Percentiles rank a stretch among this genome's conserved stretches.
phyloP scores from a whole-genome alignment of 2,888 invertebrate species.

The Melieria picta region DNA sequence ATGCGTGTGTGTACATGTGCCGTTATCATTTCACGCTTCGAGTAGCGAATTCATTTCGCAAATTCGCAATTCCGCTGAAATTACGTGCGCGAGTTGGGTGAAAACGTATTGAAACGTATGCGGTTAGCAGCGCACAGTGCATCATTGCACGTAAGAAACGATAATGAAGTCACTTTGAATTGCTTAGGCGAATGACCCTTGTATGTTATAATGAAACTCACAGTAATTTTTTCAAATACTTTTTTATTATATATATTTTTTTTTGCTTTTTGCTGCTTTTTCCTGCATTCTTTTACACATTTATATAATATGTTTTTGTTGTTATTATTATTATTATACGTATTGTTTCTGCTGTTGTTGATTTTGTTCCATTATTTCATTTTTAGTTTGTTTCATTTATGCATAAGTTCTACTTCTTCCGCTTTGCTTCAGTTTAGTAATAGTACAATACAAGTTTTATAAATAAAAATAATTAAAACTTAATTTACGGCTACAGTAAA shows the following conservation, averaged over 20 bases:
- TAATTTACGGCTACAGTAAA: conserved; percentile 28
- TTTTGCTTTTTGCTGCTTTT: conserved; percentile 30
- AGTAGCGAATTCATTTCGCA: no score
- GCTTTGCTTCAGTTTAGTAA: neutral
- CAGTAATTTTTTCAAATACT: conserved; percentile 17
- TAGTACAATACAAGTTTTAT: neutral
- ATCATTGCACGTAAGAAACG: neutral
- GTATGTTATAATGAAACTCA: neutral
- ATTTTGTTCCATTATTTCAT: conserved; percentile 6
- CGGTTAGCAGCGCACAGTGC: no score
- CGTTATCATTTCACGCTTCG: no score
- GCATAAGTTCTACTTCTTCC: no score
- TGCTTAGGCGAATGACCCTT: neutral
- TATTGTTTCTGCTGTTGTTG: conserved; percentile 8
- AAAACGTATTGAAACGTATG: no score
- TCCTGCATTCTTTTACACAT: conserved; percentile 37
- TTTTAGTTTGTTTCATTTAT: neutral
- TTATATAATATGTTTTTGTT: conserved; percentile 39
- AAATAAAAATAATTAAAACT: conserved; percentile 38
- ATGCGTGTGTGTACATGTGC: no score
- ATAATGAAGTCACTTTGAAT: neutral
- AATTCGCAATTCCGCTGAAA: no score
- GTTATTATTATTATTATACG: conserved; percentile 18
- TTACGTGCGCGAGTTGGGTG: no score
- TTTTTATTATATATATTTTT: conserved; percentile 24